A percentile compares a stretch with the other conserved stretches of the same genome.
Conservation (phyloP, 2,113 vertebrate species). For the Corythoichthys intestinalis region DNA sequence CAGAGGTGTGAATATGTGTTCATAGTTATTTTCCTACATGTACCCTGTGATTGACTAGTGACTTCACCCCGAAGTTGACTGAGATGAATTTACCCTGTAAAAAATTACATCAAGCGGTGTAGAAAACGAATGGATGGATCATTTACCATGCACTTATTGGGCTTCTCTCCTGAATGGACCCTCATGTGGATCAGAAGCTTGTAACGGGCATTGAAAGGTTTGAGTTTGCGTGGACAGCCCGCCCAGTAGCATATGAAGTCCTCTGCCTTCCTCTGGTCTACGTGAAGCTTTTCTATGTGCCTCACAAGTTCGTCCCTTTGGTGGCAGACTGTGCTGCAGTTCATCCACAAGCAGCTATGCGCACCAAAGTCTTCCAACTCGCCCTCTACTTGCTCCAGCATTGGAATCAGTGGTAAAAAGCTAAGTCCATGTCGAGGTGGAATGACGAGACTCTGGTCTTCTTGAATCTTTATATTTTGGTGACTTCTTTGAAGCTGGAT, state of each 20-base stretch:
- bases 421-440: conserved; percentile 48
- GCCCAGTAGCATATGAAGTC: conserved; percentile 95
- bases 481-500: conserved; percentile 47
- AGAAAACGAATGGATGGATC: conserved; percentile 29
- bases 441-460: conserved; percentile 12
- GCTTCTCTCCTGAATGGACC: conserved; percentile 96
- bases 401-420: conserved; percentile 59
- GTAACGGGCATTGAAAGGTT: conserved; percentile 95
- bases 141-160: conserved; percentile 93
- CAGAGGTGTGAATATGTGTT: neutral
- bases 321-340: conserved; percentile 82
- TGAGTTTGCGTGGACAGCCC: conserved; percentile 84
- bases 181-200: conserved; percentile 98
- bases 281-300: conserved; percentile 91
- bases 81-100: neutral
- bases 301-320: conserved; percentile 88
- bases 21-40: neutral
- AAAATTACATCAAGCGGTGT: neutral
- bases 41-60: neutral
- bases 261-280: conserved; percentile 91
- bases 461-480: conserved; percentile 55
- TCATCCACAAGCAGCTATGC: conserved; percentile 83
- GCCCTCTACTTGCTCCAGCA: conserved; percentile 78
- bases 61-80: neutral
- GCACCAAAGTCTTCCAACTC: conserved; percentile 76